phyloP scores from a whole-genome alignment of 2,888 invertebrate genomes.

The Ophraella communa region DNA sequence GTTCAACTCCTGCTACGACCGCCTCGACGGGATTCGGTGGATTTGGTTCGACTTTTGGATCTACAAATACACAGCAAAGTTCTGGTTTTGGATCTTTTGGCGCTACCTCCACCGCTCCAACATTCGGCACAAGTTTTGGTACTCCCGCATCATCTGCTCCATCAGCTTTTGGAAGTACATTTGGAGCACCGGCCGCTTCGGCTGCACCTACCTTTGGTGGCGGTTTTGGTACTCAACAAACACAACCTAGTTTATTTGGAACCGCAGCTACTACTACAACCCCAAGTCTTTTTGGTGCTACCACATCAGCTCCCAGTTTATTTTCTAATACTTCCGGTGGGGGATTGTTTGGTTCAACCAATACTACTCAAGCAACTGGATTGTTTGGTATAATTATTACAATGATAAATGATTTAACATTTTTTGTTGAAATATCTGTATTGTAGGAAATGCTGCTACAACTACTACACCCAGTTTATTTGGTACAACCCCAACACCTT shows the following conservation, averaged over 20 bases:
- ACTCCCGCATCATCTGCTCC: slow-evolving; percentile 45
- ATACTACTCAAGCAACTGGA: slow-evolving; percentile 48
- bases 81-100: slow-evolving; percentile 45
- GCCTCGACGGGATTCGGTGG: slow-evolving; percentile 34
- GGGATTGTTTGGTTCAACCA: slow-evolving; percentile 48
- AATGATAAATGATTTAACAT: background rate
- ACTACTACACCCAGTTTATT: slow-evolving; percentile 44
- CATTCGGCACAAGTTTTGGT: slow-evolving; percentile 53
- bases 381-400: slow-evolving; percentile 57
- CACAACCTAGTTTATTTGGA: slow-evolving; percentile 63
- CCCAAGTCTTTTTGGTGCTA: slow-evolving; percentile 44
- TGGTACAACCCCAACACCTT: slow-evolving; percentile 47
- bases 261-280: slow-evolving; percentile 44
- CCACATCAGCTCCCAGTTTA: slow-evolving; percentile 45
- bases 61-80: slow-evolving; percentile 35
- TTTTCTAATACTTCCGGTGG: slow-evolving; percentile 42
- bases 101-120: slow-evolving; percentile 43
- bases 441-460: slow-evolving; percentile 31
- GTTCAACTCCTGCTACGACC: slow-evolving; percentile 46
- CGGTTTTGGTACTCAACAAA: slow-evolving; percentile 51
- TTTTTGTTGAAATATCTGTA: background rate
- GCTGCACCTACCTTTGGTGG: slow-evolving; percentile 41
- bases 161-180: slow-evolving; percentile 57
- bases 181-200: slow-evolving; percentile 50
- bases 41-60: slow-evolving; percentile 52